These are phyloP conservation scores for Agrochola macilenta DNA, from an alignment of 2,888 invertebrate species.

Conservation along the genomic window DNA sequence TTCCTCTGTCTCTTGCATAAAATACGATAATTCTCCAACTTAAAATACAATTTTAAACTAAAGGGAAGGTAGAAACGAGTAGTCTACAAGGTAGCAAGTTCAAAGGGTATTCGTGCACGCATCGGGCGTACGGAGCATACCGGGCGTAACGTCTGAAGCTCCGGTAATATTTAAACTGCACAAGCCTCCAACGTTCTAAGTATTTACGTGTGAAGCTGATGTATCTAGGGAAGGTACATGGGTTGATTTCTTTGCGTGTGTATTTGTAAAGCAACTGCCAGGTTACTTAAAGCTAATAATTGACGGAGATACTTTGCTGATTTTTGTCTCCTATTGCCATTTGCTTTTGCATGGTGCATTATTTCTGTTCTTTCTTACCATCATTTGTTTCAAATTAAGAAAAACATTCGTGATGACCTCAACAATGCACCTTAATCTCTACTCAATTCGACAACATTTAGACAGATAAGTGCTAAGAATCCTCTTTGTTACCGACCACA, in stretches of 20 bases:
- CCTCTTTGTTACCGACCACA: slow-evolving; percentile 62
- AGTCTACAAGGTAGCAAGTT: slow-evolving; percentile 34
- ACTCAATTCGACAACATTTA: slow-evolving; percentile 42
- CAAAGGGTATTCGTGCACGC: slow-evolving; percentile 71
- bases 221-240: background rate
- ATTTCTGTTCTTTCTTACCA: background rate
- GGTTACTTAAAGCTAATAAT: background rate
- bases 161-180: slow-evolving; percentile 70
- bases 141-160: slow-evolving; percentile 54
- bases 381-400: slow-evolving; percentile 31
- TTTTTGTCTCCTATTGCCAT: background rate
- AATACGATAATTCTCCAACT: background rate
- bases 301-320: background rate
- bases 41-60: slow-evolving; percentile 1
- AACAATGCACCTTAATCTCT: slow-evolving; percentile 34
- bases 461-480: slow-evolving; percentile 56
- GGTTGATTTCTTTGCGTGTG: background rate
- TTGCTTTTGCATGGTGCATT: too few relatives aligned
- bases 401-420: slow-evolving; percentile 11
- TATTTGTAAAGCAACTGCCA: background rate
- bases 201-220: background rate
- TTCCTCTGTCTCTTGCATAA: background rate
- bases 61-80: slow-evolving; percentile 3
- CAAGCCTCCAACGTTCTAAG: slow-evolving; percentile 19
- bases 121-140: slow-evolving; percentile 39